Conservation (phyloP, 1,140 invertebrate species). For the Trypoxylus dichotomus region DNA sequence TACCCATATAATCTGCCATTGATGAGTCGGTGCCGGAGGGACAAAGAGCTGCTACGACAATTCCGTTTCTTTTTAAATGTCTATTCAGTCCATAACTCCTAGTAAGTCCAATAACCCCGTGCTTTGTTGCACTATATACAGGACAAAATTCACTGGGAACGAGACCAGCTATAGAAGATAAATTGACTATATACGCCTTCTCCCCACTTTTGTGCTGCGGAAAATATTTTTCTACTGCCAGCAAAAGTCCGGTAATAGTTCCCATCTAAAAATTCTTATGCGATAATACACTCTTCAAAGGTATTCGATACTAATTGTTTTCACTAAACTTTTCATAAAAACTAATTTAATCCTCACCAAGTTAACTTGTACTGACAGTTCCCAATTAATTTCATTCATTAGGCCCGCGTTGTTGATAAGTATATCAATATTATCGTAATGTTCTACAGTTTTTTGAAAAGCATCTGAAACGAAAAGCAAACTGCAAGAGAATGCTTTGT, state of each 20-base stretch:
- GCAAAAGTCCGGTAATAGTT: neutral
- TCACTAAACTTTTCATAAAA: no score
- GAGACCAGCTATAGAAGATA: neutral
- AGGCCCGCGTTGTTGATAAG: slow-evolving; percentile 59
- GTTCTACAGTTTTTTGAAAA: slow-evolving; percentile 43
- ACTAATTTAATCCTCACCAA: slow-evolving; percentile 39
- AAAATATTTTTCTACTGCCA: neutral
- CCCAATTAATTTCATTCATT: slow-evolving; percentile 57
- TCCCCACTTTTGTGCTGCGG: neutral
- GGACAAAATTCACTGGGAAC: neutral
- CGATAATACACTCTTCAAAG: no score
- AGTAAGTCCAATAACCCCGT: neutral
- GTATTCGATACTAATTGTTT: no score
- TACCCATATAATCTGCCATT: neutral
- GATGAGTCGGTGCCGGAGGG: neutral
- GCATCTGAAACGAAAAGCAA: slow-evolving; percentile 33
- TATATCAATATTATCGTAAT: slow-evolving; percentile 54
- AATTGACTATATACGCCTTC: neutral
- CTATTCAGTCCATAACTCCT: neutral
- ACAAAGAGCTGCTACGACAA: neutral
- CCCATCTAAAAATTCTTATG: neutral
- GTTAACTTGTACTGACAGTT: slow-evolving; percentile 56
- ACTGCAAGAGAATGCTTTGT: neutral
- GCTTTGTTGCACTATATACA: neutral
- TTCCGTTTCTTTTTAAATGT: neutral